A percentile compares a stretch with the other conserved stretches of the same genome.
phyloP scores from a whole-genome alignment of 2,113 vertebrate genomes.

The Myodes glareolus region DNA sequence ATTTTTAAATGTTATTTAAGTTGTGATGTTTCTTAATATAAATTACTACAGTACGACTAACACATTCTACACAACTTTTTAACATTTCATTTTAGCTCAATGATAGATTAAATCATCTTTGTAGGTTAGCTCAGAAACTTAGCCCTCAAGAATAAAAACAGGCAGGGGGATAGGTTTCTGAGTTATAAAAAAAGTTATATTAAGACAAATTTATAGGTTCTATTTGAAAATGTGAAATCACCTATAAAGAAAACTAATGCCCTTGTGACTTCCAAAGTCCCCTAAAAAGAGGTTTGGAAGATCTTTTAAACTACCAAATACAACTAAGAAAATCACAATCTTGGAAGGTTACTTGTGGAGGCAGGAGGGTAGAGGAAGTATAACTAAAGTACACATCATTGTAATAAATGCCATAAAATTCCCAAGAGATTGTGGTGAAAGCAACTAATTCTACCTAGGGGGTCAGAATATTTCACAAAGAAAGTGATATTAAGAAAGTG shows the following conservation, averaged over 20 bases:
- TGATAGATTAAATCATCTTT: neutral
- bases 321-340: neutral
- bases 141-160: neutral
- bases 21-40: neutral
- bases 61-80: neutral
- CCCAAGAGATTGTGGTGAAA: neutral
- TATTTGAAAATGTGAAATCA: neutral
- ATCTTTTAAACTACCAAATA: neutral
- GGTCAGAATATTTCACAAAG: neutral
- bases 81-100: neutral
- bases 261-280: neutral
- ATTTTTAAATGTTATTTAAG: constrained; percentile 17
- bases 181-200: neutral
- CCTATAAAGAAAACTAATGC: constrained; percentile 7
- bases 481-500: neutral
- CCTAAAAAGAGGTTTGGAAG: neutral
- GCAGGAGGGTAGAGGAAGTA: neutral
- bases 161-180: neutral
- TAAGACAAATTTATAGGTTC: neutral
- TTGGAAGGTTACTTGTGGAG: neutral
- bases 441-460: neutral
- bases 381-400: neutral
- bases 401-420: neutral
- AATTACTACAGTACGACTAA: neutral
- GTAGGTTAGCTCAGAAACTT: neutral